phyloP scores from a whole-genome alignment of 1,140 invertebrate genomes.

The Drosophila rhopaloa region DNA sequence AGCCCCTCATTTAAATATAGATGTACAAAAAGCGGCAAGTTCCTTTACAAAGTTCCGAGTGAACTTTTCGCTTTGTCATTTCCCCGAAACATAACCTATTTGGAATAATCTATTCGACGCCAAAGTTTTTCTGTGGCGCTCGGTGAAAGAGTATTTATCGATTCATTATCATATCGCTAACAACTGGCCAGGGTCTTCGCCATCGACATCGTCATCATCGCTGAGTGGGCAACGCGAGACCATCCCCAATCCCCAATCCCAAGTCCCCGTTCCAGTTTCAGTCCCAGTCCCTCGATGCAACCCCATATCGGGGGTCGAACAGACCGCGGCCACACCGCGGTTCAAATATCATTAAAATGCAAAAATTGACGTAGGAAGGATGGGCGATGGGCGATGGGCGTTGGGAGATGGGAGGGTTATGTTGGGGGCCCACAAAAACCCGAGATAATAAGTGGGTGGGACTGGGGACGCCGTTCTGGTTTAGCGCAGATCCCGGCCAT shows the following conservation, averaged over 20 bases:
- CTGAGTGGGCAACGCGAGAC: constrained; percentile 15
- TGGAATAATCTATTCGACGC: constrained; percentile 34
- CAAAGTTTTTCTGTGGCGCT: constrained; percentile 11
- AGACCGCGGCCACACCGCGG: constrained; percentile 51
- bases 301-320: constrained; percentile 26
- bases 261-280: not conserved
- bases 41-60: constrained; percentile 12
- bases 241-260: constrained; percentile 11
- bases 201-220: constrained; percentile 13
- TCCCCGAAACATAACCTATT: constrained; percentile 44
- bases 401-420: constrained; percentile 2
- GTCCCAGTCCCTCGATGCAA: constrained; percentile 18
- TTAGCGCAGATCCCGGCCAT: constrained; percentile 24
- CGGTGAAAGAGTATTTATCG: constrained; percentile 37
- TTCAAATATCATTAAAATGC: constrained; percentile 81
- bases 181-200: constrained; percentile 22
- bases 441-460: constrained; percentile 30
- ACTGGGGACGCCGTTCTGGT: constrained; percentile 7
- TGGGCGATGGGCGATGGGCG: no score
- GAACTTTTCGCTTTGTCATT: constrained; percentile 37
- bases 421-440: constrained; percentile 1
- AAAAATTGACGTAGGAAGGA: constrained; percentile 66
- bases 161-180: constrained; percentile 45
- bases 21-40: constrained; percentile 7
- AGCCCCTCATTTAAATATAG: constrained; percentile 35